These are phyloP conservation scores for Hoplodrina ambigua DNA, from an alignment of 2,888 invertebrate genomes.

Conservation along the genomic window DNA sequence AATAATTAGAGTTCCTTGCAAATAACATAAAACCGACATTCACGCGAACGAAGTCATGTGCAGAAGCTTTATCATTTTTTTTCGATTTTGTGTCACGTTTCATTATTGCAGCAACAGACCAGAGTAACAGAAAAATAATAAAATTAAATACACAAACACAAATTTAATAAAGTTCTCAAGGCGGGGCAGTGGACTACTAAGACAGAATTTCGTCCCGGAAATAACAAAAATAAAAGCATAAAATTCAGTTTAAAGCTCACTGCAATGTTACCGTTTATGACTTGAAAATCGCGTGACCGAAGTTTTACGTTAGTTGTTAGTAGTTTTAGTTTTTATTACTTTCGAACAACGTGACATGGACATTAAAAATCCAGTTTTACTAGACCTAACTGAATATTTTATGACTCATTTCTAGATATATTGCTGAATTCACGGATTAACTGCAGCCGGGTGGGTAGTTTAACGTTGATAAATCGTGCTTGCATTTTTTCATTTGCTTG, in stretches of 20 bases:
- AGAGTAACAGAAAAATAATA: too few relatives aligned
- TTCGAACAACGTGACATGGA: conserved; percentile 36
- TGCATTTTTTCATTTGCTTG: background rate
- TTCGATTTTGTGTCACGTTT: too few relatives aligned
- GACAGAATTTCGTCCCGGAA: background rate
- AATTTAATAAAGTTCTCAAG: too few relatives aligned
- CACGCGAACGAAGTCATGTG: too few relatives aligned
- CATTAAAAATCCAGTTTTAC: conserved; percentile 44
- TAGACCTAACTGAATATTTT: conserved; percentile 43
- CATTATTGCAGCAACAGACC: too few relatives aligned
- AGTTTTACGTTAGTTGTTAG: conserved; percentile 42
- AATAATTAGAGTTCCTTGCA: too few relatives aligned
- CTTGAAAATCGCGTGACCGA: conserved; percentile 39
- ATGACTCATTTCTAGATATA: conserved; percentile 24
- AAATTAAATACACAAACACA: too few relatives aligned
- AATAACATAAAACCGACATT: too few relatives aligned
- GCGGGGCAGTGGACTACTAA: too few relatives aligned
- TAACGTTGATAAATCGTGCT: conserved; percentile 1
- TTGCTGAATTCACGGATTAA: conserved; percentile 1
- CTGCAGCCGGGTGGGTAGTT: conserved; percentile 9
- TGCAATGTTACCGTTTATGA: conserved; percentile 37
- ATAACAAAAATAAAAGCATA: conserved; percentile 20
- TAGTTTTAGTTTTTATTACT: conserved; percentile 48
- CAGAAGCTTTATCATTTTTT: too few relatives aligned
- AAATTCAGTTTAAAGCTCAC: conserved; percentile 17